Conservation (phyloP, 1,140 invertebrate genomes). For the Cotesia typhae region DNA sequence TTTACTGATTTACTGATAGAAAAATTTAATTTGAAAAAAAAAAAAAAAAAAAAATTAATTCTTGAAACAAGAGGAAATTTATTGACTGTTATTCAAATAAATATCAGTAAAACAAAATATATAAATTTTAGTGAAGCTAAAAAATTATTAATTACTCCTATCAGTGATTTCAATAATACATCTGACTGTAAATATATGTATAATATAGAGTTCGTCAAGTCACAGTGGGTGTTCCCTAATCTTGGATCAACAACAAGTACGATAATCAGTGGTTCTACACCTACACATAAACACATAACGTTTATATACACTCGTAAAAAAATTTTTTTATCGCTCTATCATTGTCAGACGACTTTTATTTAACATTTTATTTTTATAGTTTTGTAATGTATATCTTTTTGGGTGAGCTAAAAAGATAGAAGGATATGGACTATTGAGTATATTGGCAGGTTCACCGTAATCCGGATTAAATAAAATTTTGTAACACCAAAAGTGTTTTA, state of each 20-base stretch:
- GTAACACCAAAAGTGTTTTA: conserved; percentile 63
- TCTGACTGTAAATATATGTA: neutral
- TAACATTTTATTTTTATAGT: conserved; percentile 6
- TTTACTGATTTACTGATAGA: no score
- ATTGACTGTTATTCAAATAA: no score
- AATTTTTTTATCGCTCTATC: conserved; percentile 5
- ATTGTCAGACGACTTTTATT: neutral
- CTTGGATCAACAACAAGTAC: conserved; percentile 21
- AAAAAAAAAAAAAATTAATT: no score
- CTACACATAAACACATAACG: neutral
- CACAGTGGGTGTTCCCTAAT: conserved; percentile 29
- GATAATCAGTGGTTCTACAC: conserved; percentile 18
- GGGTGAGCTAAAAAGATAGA: no score
- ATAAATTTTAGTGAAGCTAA: no score
- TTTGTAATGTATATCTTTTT: conserved; percentile 7
- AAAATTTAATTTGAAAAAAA: no score
- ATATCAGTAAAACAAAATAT: neutral
- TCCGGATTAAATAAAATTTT: conserved; percentile 61
- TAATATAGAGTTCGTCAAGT: conserved; percentile 21
- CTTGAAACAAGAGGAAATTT: no score
- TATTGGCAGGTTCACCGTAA: conserved; percentile 55
- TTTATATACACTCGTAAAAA: neutral
- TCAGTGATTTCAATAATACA: neutral
- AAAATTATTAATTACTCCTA: no score
- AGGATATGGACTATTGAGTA: conserved; percentile 23